Evolutionary conservation across 1,140 invertebrate species (phyloP).

Genomic region (Hesperophylax magnus): DNA sequence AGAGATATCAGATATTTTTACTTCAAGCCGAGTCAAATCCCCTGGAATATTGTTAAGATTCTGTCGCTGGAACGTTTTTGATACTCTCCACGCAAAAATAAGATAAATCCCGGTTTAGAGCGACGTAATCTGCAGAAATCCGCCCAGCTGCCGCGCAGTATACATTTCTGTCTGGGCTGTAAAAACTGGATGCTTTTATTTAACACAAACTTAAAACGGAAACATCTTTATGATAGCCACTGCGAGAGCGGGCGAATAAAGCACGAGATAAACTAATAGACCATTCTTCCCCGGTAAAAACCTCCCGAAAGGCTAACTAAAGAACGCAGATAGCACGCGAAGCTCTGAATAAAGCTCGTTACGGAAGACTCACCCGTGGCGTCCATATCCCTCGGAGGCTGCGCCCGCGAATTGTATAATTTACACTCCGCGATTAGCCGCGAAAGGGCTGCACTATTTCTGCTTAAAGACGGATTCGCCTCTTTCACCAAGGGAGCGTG

Average conservation of each 20-base stretch:
- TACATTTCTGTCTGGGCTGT: too few relatives aligned
- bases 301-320: conserved; percentile 22
- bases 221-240: conserved; percentile 32
- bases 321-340: conserved; percentile 35
- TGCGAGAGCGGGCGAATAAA: conserved; percentile 25
- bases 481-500: not conserved
- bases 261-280: conserved; percentile 42
- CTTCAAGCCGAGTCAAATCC: too few relatives aligned
- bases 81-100: not conserved
- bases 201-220: conserved; percentile 23
- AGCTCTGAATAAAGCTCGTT: conserved; percentile 30
- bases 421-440: conserved; percentile 17
- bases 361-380: not conserved
- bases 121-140: too few relatives aligned
- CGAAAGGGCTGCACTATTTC: not conserved
- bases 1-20: too few relatives aligned
- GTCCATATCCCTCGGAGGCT: not conserved
- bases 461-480: not conserved
- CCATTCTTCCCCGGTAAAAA: conserved; percentile 38
- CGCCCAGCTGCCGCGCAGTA: too few relatives aligned
- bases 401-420: conserved; percentile 7
- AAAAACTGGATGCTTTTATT: conserved; percentile 28
- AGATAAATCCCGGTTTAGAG: not conserved
- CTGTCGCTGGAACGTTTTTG: not conserved
- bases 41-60: not conserved